These are phyloP conservation scores for Zygothrica quintamaculata DNA, from an alignment of 2,888 invertebrate species.

Conservation along the genomic window DNA sequence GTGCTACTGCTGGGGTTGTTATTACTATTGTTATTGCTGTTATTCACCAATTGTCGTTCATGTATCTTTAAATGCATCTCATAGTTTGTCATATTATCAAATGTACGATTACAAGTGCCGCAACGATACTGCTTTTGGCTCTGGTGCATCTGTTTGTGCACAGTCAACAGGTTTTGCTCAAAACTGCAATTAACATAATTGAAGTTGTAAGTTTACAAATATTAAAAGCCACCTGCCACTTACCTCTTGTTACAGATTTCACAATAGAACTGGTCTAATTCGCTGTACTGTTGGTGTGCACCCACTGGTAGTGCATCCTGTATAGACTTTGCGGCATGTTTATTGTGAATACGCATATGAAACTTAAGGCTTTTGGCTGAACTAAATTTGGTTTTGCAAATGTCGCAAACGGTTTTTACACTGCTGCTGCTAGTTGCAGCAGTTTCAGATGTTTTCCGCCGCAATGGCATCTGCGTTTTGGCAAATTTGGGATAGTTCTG, in stretches of 20 bases:
- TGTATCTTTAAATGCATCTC: conserved; percentile 91
- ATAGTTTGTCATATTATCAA: conserved; percentile 87
- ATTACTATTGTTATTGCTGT: conserved; percentile 4
- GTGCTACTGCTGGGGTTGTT: not conserved
- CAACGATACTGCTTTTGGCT: conserved; percentile 87
- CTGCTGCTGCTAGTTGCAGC: conserved; percentile 2
- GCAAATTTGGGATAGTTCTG: conserved; percentile 18
- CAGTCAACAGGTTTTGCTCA: conserved; percentile 76
- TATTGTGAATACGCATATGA: conserved; percentile 91
- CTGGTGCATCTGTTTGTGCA: conserved; percentile 89
- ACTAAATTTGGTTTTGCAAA: conserved; percentile 89
- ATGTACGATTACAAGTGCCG: conserved; percentile 89
- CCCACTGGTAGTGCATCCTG: conserved; percentile 82
- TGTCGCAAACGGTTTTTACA: conserved; percentile 84
- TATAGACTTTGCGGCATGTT: conserved; percentile 86
- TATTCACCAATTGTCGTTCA: conserved; percentile 46
- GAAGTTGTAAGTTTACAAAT: not conserved
- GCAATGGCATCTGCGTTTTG: conserved; percentile 36
- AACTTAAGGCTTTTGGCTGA: conserved; percentile 87
- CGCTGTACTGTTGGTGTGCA: conserved; percentile 77
- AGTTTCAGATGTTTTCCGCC: conserved; percentile 26
- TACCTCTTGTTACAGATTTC: conserved; percentile 86
- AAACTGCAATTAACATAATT: conserved; percentile 60
- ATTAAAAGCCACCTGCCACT: not conserved
- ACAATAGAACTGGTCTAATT: conserved; percentile 85